Evolutionary conservation across 2,113 vertebrate genomes (phyloP), one percentile per base, ranked within the genome.

Genomic region (Xiphorhynchus elegans): DNA sequence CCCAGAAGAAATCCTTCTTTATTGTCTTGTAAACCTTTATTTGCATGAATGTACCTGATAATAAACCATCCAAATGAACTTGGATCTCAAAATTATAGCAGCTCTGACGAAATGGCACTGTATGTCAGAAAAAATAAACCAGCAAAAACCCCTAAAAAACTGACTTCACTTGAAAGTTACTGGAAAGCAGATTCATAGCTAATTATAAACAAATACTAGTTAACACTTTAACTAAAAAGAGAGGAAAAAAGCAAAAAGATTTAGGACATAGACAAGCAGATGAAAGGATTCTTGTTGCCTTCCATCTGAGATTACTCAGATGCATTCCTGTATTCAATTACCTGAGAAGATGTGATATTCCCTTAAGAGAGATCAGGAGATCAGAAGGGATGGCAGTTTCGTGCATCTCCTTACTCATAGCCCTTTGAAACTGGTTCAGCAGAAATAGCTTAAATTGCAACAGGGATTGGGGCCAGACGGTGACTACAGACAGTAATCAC

Each of bases 281-380:
- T 97, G 91, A 98, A 97, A 98, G 97, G 58, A 73, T 93, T 94
- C 87, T 79, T 97, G 84, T 94, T 97, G 95, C 87, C 46, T 96
- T 97, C 97, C 97, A 97, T 97, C 95, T 97, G 97, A 98, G 96
- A 97, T 92, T 96, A 97, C 97, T 98, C 95, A 98, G 94, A 98
- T 94, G 89, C 94, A 63, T 96, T 97, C 97, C 98, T 98, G 97
- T 98, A 97, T 98, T 98, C 97, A 98, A 97, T 98, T 99, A 98
- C 97, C 98, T 97, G 91, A 85, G 94, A 98, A 97, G 97, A 98
- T 98, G 96, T 97, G 98, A 97, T 98, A 98, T 98, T 98, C 98
- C 97, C 97, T 93, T 96, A 96, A 93, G 98, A 97, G 98, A 96
- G 89, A 96, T 95, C 67, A 53, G 87, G 82, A 94, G 96, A 98